Evolutionary conservation across 2,888 invertebrate genomes (phyloP).

Genomic region (Myopa testacea): DNA sequence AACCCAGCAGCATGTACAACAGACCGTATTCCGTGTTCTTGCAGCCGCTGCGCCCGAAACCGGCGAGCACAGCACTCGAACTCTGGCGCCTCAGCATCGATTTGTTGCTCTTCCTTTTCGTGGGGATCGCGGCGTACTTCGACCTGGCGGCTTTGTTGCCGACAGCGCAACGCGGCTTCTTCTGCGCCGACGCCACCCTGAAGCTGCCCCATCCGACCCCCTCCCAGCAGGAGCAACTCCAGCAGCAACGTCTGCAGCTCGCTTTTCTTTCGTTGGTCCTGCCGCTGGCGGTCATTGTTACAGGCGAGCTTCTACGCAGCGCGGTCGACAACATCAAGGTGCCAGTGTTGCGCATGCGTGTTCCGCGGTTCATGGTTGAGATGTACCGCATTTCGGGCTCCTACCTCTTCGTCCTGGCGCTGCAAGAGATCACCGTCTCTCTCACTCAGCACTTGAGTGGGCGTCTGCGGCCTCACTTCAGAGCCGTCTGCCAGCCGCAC

Average conservation of each 20-base stretch:
- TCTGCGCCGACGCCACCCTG: conserved; percentile 61
- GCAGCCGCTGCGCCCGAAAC: neutral
- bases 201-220: conserved; percentile 45
- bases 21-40: conserved; percentile 8
- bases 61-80: neutral
- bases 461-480: conserved; percentile 60
- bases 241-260: conserved; percentile 47
- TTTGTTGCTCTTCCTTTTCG: conserved; percentile 54
- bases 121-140: conserved; percentile 56
- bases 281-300: conserved; percentile 56
- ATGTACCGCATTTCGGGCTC: conserved; percentile 58
- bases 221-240: conserved; percentile 50
- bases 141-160: conserved; percentile 55
- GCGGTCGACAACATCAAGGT: conserved; percentile 78
- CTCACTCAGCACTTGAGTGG: conserved; percentile 57
- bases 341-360: conserved; percentile 79
- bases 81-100: conserved; percentile 56
- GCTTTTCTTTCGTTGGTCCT: conserved; percentile 51
- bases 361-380: conserved; percentile 50
- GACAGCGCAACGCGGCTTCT: conserved; percentile 60
- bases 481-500: conserved; percentile 81
- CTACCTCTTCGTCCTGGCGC: conserved; percentile 58
- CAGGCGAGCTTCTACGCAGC: conserved; percentile 58
- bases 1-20: conserved; percentile 23
- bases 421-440: conserved; percentile 55